Conservation (phyloP, 2,113 vertebrate genomes). For the Podiceps cristatus region DNA sequence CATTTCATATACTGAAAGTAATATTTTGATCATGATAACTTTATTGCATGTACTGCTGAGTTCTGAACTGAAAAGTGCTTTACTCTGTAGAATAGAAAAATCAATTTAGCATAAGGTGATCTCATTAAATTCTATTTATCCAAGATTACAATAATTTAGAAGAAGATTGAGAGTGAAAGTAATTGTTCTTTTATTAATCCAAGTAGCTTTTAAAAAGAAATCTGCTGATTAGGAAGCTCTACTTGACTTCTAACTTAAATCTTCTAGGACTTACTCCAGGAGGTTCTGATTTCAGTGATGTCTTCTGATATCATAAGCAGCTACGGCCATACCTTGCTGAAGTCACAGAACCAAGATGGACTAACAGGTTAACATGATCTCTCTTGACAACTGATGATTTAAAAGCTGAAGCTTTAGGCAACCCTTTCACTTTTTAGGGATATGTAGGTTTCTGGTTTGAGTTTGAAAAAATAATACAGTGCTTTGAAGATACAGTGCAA, state of each 20-base stretch:
- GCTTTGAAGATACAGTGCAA: not conserved
- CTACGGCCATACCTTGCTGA: not conserved
- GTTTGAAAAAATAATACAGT: not conserved
- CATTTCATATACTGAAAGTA: not conserved
- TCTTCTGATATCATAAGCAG: not conserved
- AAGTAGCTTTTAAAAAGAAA: conserved; percentile 20
- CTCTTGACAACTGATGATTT: not conserved
- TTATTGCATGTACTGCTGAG: not conserved
- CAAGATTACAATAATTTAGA: conserved; percentile 47
- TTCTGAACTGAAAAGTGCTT: conserved; percentile 31
- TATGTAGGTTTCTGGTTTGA: not conserved
- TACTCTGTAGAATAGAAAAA: conserved; percentile 15
- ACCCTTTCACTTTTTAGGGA: not conserved
- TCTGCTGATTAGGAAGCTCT: not conserved
- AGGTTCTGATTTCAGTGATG: not conserved
- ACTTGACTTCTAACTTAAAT: not conserved
- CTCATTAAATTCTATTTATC: conserved; percentile 60
- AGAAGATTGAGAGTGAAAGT: conserved; percentile 34
- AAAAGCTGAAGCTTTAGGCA: not conserved
- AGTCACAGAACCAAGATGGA: not conserved
- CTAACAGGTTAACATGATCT: not conserved
- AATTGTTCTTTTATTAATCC: conserved; percentile 64
- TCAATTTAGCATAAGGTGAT: conserved; percentile 60
- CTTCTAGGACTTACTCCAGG: not conserved
- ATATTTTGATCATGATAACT: conserved; percentile 3